These are phyloP conservation scores for Ormyrus labotus DNA, from an alignment of 2,888 invertebrate species.

Conservation along the genomic window DNA sequence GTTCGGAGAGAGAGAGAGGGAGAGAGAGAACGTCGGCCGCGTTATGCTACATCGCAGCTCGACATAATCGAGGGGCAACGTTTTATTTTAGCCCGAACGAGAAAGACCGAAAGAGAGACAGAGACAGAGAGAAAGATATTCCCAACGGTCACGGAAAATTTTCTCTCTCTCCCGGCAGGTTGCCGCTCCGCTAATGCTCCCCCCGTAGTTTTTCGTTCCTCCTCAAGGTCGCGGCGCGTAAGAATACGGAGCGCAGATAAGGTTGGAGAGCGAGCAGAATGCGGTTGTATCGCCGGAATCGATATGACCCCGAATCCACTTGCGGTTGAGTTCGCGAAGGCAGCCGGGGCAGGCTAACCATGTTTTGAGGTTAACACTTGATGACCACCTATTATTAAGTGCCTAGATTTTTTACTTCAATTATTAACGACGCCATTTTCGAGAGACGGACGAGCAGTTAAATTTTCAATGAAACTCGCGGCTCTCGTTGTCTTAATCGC, in stretches of 20 bases:
- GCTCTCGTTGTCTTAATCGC: too few species aligned
- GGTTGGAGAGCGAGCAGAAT: neutral
- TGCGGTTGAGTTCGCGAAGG: neutral
- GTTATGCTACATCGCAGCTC: conserved; percentile 42
- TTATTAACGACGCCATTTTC: neutral
- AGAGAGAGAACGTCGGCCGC: neutral
- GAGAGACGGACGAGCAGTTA: too few species aligned
- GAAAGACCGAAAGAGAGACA: neutral
- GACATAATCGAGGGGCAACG: conserved; percentile 11
- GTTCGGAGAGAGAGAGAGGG: neutral
- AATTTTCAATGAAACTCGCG: too few species aligned
- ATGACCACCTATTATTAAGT: neutral
- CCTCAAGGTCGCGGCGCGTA: neutral
- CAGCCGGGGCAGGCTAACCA: conserved; percentile 1
- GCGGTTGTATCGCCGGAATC: neutral
- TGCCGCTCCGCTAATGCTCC: too few species aligned
- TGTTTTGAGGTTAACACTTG: conserved; percentile 9
- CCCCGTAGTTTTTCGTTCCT: neutral
- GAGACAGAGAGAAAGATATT: conserved; percentile 10
- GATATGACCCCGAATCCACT: conserved; percentile 14
- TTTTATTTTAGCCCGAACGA: conserved; percentile 24
- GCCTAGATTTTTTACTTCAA: neutral
- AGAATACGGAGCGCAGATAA: neutral
- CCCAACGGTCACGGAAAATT: neutral
- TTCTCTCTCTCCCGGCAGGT: too few species aligned